A percentile compares a stretch with the other conserved stretches of the same genome.
Conservation (phyloP, 2,797 vertebrate species). For the Danio choprae region DNA sequence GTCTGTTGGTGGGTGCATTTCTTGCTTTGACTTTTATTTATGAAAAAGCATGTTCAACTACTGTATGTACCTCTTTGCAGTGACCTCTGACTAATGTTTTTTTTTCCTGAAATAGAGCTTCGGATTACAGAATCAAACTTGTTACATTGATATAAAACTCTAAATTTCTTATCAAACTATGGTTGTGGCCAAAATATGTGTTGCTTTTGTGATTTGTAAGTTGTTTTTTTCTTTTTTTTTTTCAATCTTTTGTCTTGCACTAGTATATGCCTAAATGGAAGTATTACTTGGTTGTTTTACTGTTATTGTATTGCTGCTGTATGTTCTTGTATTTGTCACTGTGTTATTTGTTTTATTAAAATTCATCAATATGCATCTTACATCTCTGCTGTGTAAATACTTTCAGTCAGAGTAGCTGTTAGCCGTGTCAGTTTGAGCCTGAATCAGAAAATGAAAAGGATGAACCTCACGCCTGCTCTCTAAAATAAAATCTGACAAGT, state of each 20-base stretch:
- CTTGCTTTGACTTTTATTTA: conserved; percentile 28
- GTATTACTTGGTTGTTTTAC: conserved; percentile 32
- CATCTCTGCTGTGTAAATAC: too few relatives aligned
- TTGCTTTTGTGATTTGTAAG: conserved; percentile 67
- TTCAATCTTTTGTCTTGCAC: conserved; percentile 72
- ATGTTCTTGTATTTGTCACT: conserved; percentile 42
- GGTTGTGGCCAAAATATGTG: conserved; percentile 55
- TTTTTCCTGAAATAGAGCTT: neutral
- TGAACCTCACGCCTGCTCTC: too few relatives aligned
- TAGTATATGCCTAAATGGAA: conserved; percentile 42
- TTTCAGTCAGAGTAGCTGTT: too few relatives aligned
- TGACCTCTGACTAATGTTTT: conserved; percentile 2
- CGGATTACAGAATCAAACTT: neutral
- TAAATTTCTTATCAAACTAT: conserved; percentile 1
- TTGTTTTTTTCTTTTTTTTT: conserved; percentile 56
- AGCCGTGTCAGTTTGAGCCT: too few relatives aligned
- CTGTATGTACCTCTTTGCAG: conserved; percentile 19
- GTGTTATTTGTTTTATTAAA: conserved; percentile 54
- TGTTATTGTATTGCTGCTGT: conserved; percentile 44
- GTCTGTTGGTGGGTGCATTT: conserved; percentile 15
- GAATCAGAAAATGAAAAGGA: too few relatives aligned
- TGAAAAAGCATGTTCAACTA: conserved; percentile 33
- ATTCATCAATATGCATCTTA: conserved; percentile 32
- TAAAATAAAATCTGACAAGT: too few relatives aligned
- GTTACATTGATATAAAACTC: conserved; percentile 6